These are phyloP conservation scores for Paragorgia papillata DNA, from an alignment of 92 coral and sea anemone species.

Conservation along the genomic window DNA sequence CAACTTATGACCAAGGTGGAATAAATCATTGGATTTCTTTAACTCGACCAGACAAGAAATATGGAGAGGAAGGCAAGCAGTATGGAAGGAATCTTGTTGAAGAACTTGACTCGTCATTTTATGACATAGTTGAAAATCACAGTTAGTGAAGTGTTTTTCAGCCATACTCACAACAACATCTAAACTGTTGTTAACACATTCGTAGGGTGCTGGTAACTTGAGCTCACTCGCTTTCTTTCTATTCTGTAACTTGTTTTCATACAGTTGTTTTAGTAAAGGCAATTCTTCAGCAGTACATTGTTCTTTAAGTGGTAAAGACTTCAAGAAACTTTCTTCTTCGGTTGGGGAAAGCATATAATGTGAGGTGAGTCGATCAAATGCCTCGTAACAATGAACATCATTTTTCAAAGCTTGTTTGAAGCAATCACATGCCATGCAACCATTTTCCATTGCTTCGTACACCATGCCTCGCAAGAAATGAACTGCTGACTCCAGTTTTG, in stretches of 20 bases:
- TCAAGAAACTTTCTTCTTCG: slow-evolving; percentile 74
- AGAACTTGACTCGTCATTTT: slow-evolving; percentile 82
- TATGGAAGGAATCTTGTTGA: slow-evolving; percentile 83
- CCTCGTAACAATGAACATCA: slow-evolving; percentile 97
- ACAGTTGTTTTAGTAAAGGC: slow-evolving; percentile 76
- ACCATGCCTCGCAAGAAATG: slow-evolving; percentile 77
- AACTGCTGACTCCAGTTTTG: slow-evolving; percentile 88
- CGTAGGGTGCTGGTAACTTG: slow-evolving; percentile 75
- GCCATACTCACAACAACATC: slow-evolving; percentile 91
- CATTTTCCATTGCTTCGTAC: slow-evolving; percentile 95
- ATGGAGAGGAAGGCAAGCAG: slow-evolving; percentile 87
- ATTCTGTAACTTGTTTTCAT: slow-evolving; percentile 80
- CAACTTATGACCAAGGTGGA: slow-evolving; percentile 87
- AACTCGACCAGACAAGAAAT: slow-evolving; percentile 94
- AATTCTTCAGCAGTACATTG: slow-evolving; percentile 90
- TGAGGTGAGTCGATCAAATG: slow-evolving; percentile 90
- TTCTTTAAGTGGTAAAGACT: slow-evolving; percentile 77
- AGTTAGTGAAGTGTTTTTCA: slow-evolving; percentile 90
- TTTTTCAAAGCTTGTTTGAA: slow-evolving; percentile 81
- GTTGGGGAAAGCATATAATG: slow-evolving; percentile 94
- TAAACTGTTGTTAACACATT: slow-evolving; percentile 80
- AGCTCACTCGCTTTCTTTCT: slow-evolving; percentile 80
- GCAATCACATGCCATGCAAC: slow-evolving; percentile 90
- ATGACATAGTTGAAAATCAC: slow-evolving; percentile 69
- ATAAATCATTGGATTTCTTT: slow-evolving; percentile 88